These are phyloP conservation scores for Phengaris alcon DNA, from an alignment of 2,888 invertebrate genomes.

Conservation along the genomic window DNA sequence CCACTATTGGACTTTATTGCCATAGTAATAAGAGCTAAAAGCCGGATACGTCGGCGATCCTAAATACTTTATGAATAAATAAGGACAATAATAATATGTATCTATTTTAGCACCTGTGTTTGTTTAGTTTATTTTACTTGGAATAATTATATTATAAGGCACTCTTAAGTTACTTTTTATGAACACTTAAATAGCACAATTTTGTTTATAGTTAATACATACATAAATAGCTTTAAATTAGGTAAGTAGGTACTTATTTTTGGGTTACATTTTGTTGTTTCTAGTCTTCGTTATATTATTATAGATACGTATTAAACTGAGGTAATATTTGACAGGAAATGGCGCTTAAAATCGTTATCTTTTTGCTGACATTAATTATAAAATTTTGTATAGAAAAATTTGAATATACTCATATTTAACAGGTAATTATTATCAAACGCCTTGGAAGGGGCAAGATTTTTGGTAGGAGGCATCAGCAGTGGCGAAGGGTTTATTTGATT, in stretches of 20 bases:
- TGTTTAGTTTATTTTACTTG: no score
- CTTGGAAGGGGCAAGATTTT: neutral
- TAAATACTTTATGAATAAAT: no score
- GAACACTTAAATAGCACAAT: neutral
- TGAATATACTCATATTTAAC: neutral
- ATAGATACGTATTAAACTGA: neutral
- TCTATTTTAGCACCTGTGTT: neutral
- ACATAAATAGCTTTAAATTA: neutral
- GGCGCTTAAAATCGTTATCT: neutral
- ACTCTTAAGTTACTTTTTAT: slow-evolving; percentile 10
- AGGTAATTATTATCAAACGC: neutral
- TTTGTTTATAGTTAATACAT: neutral
- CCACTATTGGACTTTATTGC: no score
- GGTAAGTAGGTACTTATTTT: neutral
- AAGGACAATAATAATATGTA: neutral
- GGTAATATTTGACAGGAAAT: neutral
- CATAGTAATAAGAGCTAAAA: no score
- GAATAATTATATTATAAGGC: neutral
- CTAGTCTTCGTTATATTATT: neutral
- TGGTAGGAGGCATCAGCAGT: neutral
- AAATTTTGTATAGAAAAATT: neutral
- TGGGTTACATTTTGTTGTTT: neutral
- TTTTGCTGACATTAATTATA: neutral
- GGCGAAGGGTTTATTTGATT: no score
- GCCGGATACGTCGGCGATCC: no score